Base-by-base conservation (phyloP, 2,888 invertebrate species). In the Liposcelis brunnea region DNA sequence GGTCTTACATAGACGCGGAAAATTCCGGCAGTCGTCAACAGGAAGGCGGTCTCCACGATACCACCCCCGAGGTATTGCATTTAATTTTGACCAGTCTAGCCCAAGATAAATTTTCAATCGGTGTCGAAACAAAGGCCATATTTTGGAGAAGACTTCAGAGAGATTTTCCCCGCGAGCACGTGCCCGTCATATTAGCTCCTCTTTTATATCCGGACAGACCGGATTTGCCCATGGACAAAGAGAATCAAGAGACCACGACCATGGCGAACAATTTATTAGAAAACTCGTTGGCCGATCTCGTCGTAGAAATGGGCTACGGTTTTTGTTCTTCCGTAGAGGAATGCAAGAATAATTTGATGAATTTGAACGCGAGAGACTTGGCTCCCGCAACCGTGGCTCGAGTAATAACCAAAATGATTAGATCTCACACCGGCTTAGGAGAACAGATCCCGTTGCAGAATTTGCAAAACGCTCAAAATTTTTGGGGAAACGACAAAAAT, bases 261-360 rank as follows among this genome's bases (percentile, higher is more conserved):
- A 62, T 68, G 61, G 61, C 66, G 32, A 65, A 63, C 53, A 59
- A 61, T 49, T 61, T 66, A 60, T 69, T 71, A 64, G 82, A 81
- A 55, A 78, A 77, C 59, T 76, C 83, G 50, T 67, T 87, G 59
- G 81, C 89, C 51, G 93, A 93, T 59, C 73, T 93, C 58, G 78
- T 95, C 57, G 75, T 83, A 61, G 95, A 97, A 66, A 75, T 94
- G 59, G 91, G 95, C 45, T 91, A 87, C 65, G 71, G 77, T 53
- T 91, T 93, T 61, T 94, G 93, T 46, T 67, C 77, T 45, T 77
- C 78, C 16, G 70, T 87, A 38, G 91, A 93, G 58, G 87, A 86
- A 61, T 93, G 91, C 60, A 80, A 90, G 54, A 79, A 75, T 58
- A 80, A 80, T 57, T 69, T 97, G 61, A 67, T 80, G 51, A 85